These are phyloP conservation scores for Phengaris alcon DNA, from an alignment of 2,888 invertebrate genomes.

Conservation along the genomic window DNA sequence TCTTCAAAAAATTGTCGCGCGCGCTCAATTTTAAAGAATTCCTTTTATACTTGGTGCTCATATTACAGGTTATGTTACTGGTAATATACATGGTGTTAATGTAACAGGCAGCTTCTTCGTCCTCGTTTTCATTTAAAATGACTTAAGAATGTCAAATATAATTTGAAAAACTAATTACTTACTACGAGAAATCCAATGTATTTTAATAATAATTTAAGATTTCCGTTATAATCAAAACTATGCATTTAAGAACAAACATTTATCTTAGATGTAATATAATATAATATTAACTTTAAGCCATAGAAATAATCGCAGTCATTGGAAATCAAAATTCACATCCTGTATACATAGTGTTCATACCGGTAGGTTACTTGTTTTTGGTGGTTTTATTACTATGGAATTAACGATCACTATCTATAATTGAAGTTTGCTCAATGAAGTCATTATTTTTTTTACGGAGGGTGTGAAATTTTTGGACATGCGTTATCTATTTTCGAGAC, in stretches of 20 bases:
- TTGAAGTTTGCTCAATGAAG: slow-evolving; percentile 47
- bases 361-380: slow-evolving; percentile 18
- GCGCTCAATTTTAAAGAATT: slow-evolving; percentile 45
- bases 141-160: no score
- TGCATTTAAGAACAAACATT: no score
- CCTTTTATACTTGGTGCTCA: slow-evolving; percentile 35
- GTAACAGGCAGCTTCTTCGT: no score
- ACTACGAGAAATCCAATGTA: no score
- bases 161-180: no score
- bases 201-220: no score
- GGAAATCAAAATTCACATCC: no score
- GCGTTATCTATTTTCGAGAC: not conserved
- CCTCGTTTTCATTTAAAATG: no score
- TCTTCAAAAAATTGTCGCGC: slow-evolving; percentile 43
- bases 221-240: no score
- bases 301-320: no score
- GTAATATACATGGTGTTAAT: not conserved
- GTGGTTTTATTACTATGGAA: slow-evolving; percentile 46
- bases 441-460: slow-evolving; percentile 38
- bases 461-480: not conserved
- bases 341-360: not conserved
- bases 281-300: no score
- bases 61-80: not conserved
- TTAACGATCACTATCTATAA: slow-evolving; percentile 65
- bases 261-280: no score